Evolutionary conservation across 2,888 invertebrate species (phyloP), one percentile per base, ranked within the genome.

Genomic region (Eupelmus urozonus): DNA sequence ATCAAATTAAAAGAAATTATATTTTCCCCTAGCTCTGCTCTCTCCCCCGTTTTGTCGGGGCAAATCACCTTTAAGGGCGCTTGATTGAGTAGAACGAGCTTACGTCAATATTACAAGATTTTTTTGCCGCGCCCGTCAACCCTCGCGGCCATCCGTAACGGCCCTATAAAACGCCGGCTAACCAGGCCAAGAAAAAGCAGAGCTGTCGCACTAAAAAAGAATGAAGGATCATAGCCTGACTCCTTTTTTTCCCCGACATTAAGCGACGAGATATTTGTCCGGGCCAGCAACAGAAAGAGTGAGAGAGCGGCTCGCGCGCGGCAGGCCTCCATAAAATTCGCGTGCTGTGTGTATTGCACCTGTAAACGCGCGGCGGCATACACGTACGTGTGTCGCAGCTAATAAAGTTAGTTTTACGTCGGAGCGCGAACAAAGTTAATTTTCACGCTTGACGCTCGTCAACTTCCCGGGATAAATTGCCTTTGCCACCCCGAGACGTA

Each of bases 331-430:
- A 73, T 73, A 73, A 73, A 73, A 65, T 51, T 18, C 34, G 16
- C n/a, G 57, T 25, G 20, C 20, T 23, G 51, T 59, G 13, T 63
- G 51, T 60, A 72, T 40, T 40, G 27, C 62, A 51, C 62, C 51
- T 77, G 29, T 62, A 55, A 45, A 69, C 23, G 40, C 53, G 71
- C 29, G 51, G n/a, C n/a, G 29, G 69, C 77, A 78, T 25, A 29
- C 66, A 29, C 66, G 49, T 74, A n/a, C n/a, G 65, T 67, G 59
- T 20, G 57, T 63, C 65, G 49, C 76, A 81, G 79, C 67, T 76
- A 79, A 79, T 79, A 79, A 72, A 81, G 81, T 84, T 83, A 82
- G 82, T 82, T 83, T 84, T 82, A 83, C 81, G 83, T 82, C 83
- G n/a, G n/a, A 78, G 62, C 81, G 71, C 73, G 81, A 80, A 79